A percentile compares a stretch with the other conserved stretches of the same genome.
Conservation (phyloP, 2,888 invertebrate genomes). For the Antheraea assamensis region DNA sequence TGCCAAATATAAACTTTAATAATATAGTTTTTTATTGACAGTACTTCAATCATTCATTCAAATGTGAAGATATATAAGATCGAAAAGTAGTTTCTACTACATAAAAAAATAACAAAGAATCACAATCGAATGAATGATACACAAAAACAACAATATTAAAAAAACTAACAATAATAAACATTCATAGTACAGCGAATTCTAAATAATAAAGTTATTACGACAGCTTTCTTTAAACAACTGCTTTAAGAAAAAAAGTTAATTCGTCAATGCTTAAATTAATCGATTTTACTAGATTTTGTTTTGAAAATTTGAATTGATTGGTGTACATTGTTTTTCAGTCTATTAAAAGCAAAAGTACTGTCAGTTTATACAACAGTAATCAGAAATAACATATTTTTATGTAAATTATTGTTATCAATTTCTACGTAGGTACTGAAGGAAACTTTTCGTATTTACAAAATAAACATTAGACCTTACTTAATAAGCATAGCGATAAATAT, state of each 20-base stretch:
- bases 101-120: neutral
- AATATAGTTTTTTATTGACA: conserved; percentile 9
- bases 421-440: too few relatives aligned
- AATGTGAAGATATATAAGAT: neutral
- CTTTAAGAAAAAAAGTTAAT: neutral
- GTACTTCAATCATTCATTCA: neutral
- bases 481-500: too few relatives aligned
- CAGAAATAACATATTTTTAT: neutral
- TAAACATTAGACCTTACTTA: too few relatives aligned
- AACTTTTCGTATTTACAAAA: too few relatives aligned
- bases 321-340: neutral
- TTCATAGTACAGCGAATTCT: too few relatives aligned
- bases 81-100: neutral
- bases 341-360: neutral
- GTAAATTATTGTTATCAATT: too few relatives aligned
- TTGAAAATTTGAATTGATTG: neutral
- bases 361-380: neutral
- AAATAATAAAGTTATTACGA: too few relatives aligned
- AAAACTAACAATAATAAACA: too few relatives aligned
- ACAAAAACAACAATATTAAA: too few relatives aligned
- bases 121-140: too few relatives aligned
- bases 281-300: neutral
- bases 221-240: neutral
- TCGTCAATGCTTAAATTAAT: too few relatives aligned
- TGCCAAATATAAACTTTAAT: neutral